Evolutionary conservation across 2,888 invertebrate species (phyloP).

Genomic region (Hydroisotoma schaefferi): DNA sequence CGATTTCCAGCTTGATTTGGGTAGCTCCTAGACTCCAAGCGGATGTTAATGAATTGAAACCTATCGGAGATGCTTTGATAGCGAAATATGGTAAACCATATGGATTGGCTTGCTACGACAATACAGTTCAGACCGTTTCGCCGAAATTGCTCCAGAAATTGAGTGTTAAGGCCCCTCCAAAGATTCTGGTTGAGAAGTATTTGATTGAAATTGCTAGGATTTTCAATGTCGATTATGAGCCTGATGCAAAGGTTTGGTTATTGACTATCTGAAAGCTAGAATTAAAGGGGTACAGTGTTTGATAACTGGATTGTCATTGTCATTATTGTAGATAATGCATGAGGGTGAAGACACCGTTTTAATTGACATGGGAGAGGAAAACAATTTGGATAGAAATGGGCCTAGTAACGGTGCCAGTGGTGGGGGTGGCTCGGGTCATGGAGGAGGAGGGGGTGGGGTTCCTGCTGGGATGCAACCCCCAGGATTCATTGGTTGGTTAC

Average conservation of each 20-base stretch:
- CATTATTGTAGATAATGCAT: constrained; percentile 62
- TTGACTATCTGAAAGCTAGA: neutral
- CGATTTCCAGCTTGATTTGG: constrained; percentile 96
- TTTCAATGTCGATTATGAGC: constrained; percentile 90
- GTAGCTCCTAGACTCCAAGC: constrained; percentile 84
- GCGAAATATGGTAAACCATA: constrained; percentile 92
- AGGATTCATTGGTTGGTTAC: constrained; percentile 65
- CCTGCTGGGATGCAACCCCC: constrained; percentile 52
- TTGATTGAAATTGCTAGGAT: constrained; percentile 94
- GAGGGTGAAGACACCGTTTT: constrained; percentile 63
- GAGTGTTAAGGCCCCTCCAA: constrained; percentile 91
- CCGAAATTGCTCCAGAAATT: constrained; percentile 91
- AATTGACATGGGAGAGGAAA: constrained; percentile 63
- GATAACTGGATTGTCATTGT: constrained; percentile 17
- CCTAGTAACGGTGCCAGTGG: constrained; percentile 51
- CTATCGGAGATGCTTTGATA: constrained; percentile 82
- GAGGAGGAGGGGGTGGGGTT: constrained; percentile 53
- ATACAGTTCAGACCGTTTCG: constrained; percentile 73
- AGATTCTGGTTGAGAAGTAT: constrained; percentile 88
- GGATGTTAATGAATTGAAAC: constrained; percentile 70
- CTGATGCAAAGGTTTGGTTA: constrained; percentile 72
- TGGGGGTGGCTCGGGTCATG: constrained; percentile 53
- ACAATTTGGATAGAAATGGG: constrained; percentile 57
- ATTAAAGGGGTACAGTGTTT: constrained; percentile 3
- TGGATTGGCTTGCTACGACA: constrained; percentile 76